These are phyloP conservation scores for Xylocopa sonorina DNA, from an alignment of 1,140 invertebrate species.

Conservation along the genomic window DNA sequence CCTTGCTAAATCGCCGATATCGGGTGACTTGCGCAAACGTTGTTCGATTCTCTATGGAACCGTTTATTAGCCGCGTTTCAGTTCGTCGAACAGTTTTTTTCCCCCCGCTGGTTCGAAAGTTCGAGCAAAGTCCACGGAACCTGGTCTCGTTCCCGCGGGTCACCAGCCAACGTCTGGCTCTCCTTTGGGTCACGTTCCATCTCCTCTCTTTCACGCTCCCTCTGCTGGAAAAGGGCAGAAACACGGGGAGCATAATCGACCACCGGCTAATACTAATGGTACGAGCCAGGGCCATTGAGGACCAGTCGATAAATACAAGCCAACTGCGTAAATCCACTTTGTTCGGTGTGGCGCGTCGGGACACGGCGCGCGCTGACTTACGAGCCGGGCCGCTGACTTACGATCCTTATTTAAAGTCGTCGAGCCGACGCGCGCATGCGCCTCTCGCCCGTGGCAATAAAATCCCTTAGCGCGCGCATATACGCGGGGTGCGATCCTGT, in stretches of 20 bases:
- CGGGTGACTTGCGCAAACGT: too few relatives aligned
- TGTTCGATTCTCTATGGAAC: too few relatives aligned
- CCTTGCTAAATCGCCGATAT: too few relatives aligned
- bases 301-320: slow-evolving; percentile 70
- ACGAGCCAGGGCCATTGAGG: slow-evolving; percentile 52
- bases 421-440: slow-evolving; percentile 1
- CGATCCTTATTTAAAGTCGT: slow-evolving; percentile 39
- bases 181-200: too few relatives aligned
- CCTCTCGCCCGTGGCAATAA: slow-evolving; percentile 26
- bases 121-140: too few relatives aligned
- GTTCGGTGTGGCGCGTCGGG: slow-evolving; percentile 36
- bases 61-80: too few relatives aligned
- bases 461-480: slow-evolving; percentile 21
- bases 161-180: too few relatives aligned
- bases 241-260: slow-evolving; percentile 38
- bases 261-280: slow-evolving; percentile 53
- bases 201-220: too few relatives aligned
- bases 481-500: neutral
- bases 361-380: slow-evolving; percentile 24
- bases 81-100: too few relatives aligned
- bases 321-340: slow-evolving; percentile 67
- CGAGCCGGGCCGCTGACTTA: slow-evolving; percentile 37
- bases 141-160: too few relatives aligned
- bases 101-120: too few relatives aligned
- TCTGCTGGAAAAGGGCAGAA: neutral